These are phyloP conservation scores for Carollia perspicillata DNA, from an alignment of 2,113 vertebrate species.

Conservation along the genomic window DNA sequence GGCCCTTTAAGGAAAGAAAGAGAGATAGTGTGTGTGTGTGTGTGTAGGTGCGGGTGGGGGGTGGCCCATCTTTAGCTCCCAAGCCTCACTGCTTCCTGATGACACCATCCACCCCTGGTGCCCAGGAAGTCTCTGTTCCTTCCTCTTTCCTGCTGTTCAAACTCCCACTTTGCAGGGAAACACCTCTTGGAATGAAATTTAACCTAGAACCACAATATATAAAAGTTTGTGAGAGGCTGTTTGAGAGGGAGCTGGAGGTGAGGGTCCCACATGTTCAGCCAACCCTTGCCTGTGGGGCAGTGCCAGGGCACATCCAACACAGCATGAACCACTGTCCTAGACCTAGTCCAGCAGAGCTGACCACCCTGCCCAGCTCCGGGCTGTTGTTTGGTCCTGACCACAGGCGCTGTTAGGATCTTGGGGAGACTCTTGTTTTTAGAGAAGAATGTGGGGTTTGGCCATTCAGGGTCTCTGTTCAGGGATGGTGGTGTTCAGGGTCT, in stretches of 20 bases:
- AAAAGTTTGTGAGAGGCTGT: rapidly evolving
- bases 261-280: not conserved
- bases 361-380: not conserved
- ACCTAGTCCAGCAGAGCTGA: not conserved
- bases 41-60: not conserved
- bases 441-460: not conserved
- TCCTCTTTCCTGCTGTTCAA: not conserved
- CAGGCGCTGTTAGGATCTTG: not conserved
- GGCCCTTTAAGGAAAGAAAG: not conserved
- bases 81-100: not conserved
- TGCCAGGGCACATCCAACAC: not conserved
- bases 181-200: not conserved
- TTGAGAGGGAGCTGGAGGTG: too few relatives aligned
- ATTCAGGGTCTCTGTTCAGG: too few relatives aligned
- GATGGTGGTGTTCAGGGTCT: too few relatives aligned
- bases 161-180: not conserved
- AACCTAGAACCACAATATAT: rapidly evolving
- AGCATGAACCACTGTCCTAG: not conserved
- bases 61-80: not conserved
- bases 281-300: not conserved
- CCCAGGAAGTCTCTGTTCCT: not conserved
- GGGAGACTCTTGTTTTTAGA: not conserved
- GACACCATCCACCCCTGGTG: rapidly evolving
- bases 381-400: not conserved
- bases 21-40: not conserved